These are phyloP conservation scores for Ornithoptera priamus DNA, from an alignment of 2,888 invertebrate species.

Conservation along the genomic window DNA sequence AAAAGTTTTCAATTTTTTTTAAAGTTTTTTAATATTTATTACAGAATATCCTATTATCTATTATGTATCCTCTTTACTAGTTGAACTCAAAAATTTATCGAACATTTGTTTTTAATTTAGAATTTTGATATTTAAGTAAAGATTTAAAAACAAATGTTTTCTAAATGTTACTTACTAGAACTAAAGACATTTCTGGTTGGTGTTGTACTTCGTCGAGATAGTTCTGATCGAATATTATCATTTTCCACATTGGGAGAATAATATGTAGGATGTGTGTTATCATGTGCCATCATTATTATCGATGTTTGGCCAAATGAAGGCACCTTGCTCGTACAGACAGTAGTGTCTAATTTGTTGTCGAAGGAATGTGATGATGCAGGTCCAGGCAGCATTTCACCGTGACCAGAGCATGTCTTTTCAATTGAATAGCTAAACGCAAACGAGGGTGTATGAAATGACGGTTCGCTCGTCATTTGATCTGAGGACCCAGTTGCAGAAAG, in stretches of 20 bases:
- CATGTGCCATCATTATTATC: conserved; percentile 41
- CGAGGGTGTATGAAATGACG: neutral
- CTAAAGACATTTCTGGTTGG: conserved; percentile 40
- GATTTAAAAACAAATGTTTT: too few species aligned
- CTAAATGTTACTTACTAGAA: conserved; percentile 44
- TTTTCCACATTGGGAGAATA: conserved; percentile 7
- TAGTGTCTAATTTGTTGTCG: neutral
- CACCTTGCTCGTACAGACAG: neutral
- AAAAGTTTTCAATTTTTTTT: too few species aligned
- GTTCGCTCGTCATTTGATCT: neutral
- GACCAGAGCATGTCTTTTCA: neutral
- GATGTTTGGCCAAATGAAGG: conserved; percentile 38
- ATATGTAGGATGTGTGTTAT: conserved; percentile 26
- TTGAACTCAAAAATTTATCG: too few species aligned
- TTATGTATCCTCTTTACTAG: too few species aligned
- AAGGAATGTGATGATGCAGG: neutral
- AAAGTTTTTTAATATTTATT: too few species aligned
- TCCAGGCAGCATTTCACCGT: neutral
- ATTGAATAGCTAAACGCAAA: neutral
- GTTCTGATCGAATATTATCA: conserved; percentile 13
- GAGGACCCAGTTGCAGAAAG: conserved; percentile 25
- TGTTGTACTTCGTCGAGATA: conserved; percentile 30
- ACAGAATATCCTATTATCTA: too few species aligned
- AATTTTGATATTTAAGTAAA: too few species aligned
- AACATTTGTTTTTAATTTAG: too few species aligned